Conservation (phyloP, 2,888 invertebrate genomes). For the Dromius quadrimaculatus region DNA sequence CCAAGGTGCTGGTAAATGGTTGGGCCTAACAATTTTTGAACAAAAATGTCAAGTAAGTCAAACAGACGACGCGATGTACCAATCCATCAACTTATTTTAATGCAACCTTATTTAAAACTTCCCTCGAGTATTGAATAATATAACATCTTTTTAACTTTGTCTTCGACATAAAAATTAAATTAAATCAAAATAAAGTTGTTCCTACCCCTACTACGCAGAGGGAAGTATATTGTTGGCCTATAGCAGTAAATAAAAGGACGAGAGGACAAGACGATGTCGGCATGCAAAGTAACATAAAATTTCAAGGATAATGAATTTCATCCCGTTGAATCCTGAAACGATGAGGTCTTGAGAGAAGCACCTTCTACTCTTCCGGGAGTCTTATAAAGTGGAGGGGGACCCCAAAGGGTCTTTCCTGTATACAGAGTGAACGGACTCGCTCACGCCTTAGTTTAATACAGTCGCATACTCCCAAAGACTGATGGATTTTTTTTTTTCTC, state of each 20-base stretch:
- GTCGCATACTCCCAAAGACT: constrained; percentile 44
- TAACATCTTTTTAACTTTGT: no score
- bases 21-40: no score
- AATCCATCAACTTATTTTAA: no score
- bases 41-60: no score
- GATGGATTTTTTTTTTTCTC: no score
- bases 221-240: background rate
- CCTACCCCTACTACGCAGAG: no score
- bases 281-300: constrained; percentile 46
- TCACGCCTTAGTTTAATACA: constrained; percentile 43
- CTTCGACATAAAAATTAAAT: no score
- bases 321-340: constrained; percentile 18
- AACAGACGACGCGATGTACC: no score
- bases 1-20: no score
- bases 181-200: no score
- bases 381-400: background rate
- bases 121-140: no score
- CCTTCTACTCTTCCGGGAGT: background rate
- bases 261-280: constrained; percentile 31
- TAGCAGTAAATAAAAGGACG: constrained; percentile 36
- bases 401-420: constrained; percentile 30
- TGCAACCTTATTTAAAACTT: no score
- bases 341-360: constrained; percentile 7
- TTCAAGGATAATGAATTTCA: constrained; percentile 52
- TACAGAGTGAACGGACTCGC: constrained; percentile 36